Conservation (phyloP, 2,113 vertebrate species). For the Vombatus ursinus region DNA sequence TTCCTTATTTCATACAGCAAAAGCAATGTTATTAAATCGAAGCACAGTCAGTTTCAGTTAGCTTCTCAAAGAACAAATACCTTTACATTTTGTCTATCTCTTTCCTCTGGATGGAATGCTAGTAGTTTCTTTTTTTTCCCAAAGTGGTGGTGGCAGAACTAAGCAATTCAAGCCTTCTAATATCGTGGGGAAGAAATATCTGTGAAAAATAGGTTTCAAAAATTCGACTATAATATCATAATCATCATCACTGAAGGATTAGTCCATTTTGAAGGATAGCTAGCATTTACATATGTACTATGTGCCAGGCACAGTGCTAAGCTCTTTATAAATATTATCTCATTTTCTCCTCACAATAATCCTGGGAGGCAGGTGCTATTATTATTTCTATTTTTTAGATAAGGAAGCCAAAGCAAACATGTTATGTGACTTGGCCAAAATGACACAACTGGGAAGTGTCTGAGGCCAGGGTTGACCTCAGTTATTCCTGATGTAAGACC, state of each 20-base stretch:
- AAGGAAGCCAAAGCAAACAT: not conserved
- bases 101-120: slow-evolving; percentile 15
- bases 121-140: too few species aligned
- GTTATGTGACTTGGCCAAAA: not conserved
- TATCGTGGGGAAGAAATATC: not conserved
- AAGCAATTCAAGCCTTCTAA: not conserved
- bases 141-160: not conserved
- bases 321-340: not conserved
- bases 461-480: not conserved
- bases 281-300: not conserved
- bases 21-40: not conserved
- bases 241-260: not conserved
- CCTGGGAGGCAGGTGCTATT: not conserved
- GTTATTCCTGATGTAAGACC: not conserved
- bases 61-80: slow-evolving; percentile 11
- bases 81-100: not conserved
- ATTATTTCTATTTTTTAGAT: not conserved
- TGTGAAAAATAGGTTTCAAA: not conserved
- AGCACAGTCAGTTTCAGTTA: not conserved
- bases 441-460: not conserved
- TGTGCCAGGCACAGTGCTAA: not conserved
- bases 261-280: not conserved
- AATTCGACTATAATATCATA: not conserved
- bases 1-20: slow-evolving; percentile 34
- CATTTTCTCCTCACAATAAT: not conserved